Evolutionary conservation across 2,888 invertebrate genomes (phyloP).

Genomic region (Endotricha flammealis): DNA sequence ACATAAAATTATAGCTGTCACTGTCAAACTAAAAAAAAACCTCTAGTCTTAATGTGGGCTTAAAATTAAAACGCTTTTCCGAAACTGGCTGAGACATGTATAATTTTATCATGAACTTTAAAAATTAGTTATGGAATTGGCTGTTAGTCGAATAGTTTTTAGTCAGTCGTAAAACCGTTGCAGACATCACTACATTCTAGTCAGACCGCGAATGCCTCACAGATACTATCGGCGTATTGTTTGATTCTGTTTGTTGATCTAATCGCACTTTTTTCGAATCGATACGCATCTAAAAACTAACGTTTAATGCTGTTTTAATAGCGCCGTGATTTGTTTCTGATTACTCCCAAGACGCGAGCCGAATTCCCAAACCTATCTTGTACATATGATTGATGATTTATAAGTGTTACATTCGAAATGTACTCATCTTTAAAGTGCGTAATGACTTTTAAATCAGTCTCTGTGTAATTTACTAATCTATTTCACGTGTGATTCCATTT

Average conservation of each 20-base stretch:
- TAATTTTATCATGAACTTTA: too few species aligned
- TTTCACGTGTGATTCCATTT: too few species aligned
- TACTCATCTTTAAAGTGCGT: background rate
- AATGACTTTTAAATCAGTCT: slow-evolving; percentile 8
- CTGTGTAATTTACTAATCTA: slow-evolving; percentile 8
- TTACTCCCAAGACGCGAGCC: slow-evolving; percentile 51
- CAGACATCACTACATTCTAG: slow-evolving; percentile 28
- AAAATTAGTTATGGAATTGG: too few species aligned
- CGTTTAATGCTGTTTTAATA: slow-evolving; percentile 66
- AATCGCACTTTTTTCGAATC: slow-evolving; percentile 54
- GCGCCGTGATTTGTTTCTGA: slow-evolving; percentile 65
- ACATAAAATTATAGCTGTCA: too few species aligned
- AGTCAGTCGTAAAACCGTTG: too few species aligned
- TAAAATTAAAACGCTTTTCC: too few species aligned
- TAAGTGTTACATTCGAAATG: slow-evolving; percentile 22
- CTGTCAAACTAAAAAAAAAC: too few species aligned
- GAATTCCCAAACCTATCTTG: slow-evolving; percentile 39
- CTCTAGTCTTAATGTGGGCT: too few species aligned
- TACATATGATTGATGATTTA: slow-evolving; percentile 49
- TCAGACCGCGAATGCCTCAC: background rate
- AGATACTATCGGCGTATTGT: background rate
- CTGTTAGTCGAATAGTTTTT: too few species aligned
- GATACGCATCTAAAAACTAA: slow-evolving; percentile 54
- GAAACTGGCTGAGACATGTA: too few species aligned
- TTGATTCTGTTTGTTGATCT: slow-evolving; percentile 42